Conservation (phyloP, 1,140 invertebrate genomes). For the Drosophila triauraria region DNA sequence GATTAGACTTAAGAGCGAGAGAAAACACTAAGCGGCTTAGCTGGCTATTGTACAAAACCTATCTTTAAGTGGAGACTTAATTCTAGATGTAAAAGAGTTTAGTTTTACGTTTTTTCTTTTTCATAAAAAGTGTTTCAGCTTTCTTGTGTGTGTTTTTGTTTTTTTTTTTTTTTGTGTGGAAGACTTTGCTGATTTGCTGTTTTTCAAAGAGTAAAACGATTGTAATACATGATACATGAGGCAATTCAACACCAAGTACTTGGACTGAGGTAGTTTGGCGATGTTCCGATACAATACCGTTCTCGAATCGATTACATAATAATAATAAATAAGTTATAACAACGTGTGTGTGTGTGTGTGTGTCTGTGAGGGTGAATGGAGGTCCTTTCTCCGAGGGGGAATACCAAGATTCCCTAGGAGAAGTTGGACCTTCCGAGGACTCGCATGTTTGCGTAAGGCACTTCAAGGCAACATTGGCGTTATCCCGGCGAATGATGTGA, state of each 20-base stretch:
- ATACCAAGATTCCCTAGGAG: slow-evolving; percentile 16
- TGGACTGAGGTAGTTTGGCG: slow-evolving; percentile 79
- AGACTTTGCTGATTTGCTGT: slow-evolving; percentile 63
- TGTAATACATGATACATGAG: slow-evolving; percentile 67
- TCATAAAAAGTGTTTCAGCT: slow-evolving; percentile 59
- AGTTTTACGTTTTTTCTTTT: slow-evolving; percentile 48
- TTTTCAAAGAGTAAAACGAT: slow-evolving; percentile 30
- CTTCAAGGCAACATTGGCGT: slow-evolving; percentile 73
- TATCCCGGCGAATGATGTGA: slow-evolving; percentile 68
- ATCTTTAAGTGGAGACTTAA: slow-evolving; percentile 67
- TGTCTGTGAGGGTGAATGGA: slow-evolving; percentile 31
- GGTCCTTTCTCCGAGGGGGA: slow-evolving; percentile 30
- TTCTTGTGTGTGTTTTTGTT: slow-evolving; percentile 1
- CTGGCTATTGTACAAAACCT: slow-evolving; percentile 54
- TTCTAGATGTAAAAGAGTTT: slow-evolving; percentile 45
- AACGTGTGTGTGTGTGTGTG: slow-evolving; percentile 49
- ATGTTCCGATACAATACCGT: slow-evolving; percentile 71
- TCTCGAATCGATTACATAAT: slow-evolving; percentile 69
- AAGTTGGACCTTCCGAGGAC: slow-evolving; percentile 33
- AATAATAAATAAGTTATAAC: slow-evolving; percentile 83
- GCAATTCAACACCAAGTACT: slow-evolving; percentile 82
- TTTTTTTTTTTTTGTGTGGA: slow-evolving; percentile 27
- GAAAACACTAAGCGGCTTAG: slow-evolving; percentile 55
- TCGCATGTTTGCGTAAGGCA: slow-evolving; percentile 65
- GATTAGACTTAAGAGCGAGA: slow-evolving; percentile 55